These are phyloP conservation scores for Megalops atlanticus DNA, from an alignment of 2,113 vertebrate genomes.

Conservation along the genomic window DNA sequence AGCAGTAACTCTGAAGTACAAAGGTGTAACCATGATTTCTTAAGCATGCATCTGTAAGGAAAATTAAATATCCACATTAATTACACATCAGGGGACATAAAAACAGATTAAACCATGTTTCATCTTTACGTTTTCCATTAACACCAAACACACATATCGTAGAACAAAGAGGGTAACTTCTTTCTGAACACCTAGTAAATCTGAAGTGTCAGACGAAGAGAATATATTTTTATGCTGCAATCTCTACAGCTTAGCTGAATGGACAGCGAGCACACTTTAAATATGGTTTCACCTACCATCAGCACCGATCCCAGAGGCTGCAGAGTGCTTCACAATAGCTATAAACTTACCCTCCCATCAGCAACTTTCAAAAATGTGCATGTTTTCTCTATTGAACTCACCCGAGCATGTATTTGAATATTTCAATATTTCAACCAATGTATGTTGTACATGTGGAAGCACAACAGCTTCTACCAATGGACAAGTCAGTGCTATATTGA, in stretches of 20 bases:
- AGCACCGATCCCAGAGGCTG: background rate
- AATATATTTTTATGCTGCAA: no score
- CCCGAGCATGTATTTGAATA: no score
- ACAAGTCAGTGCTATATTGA: no score
- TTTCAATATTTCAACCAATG: no score
- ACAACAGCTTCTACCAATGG: no score
- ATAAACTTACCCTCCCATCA: background rate
- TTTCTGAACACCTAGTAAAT: background rate
- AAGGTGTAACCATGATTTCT: background rate
- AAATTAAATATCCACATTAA: background rate
- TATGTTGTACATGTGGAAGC: no score
- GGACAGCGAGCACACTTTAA: background rate
- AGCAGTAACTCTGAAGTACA: no score
- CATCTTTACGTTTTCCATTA: background rate
- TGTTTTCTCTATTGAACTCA: background rate
- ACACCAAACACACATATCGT: slow-evolving; percentile 37
- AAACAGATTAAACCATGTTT: no score
- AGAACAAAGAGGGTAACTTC: background rate
- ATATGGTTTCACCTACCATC: background rate
- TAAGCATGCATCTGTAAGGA: background rate
- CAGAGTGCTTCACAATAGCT: background rate
- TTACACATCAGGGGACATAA: slow-evolving; percentile 44
- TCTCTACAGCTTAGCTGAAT: no score
- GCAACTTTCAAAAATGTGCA: background rate
- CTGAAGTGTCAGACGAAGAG: no score